These are phyloP conservation scores for Autographa gamma DNA, from an alignment of 2,888 invertebrate genomes.

Conservation along the genomic window DNA sequence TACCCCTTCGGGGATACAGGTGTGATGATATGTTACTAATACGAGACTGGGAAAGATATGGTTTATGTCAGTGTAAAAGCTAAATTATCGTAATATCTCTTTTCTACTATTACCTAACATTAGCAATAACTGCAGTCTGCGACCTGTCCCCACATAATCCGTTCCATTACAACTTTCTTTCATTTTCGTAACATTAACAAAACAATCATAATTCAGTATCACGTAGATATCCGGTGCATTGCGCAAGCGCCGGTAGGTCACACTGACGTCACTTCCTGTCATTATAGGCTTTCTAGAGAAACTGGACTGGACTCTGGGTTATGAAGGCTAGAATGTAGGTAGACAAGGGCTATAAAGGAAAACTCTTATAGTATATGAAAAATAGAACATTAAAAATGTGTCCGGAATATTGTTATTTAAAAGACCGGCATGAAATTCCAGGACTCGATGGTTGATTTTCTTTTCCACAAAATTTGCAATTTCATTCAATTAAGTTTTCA, in stretches of 20 bases:
- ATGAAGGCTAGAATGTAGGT: slow-evolving; percentile 12
- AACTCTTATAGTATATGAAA: background rate
- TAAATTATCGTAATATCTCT: background rate
- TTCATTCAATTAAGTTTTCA: too few relatives aligned
- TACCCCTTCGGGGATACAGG: too few relatives aligned
- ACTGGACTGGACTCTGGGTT: slow-evolving; percentile 27
- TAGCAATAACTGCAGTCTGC: background rate
- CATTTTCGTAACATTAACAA: slow-evolving; percentile 24
- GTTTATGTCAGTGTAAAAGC: background rate
- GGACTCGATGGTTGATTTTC: background rate
- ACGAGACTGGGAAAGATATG: background rate
- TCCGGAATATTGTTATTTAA: background rate
- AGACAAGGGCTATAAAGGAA: background rate
- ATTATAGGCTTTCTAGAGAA: slow-evolving; percentile 55
- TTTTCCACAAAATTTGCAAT: background rate
- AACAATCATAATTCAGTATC: slow-evolving; percentile 46
- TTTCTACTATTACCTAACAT: background rate
- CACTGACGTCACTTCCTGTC: slow-evolving; percentile 52
- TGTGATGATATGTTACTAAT: too few relatives aligned
- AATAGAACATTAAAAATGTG: background rate
- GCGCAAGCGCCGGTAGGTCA: slow-evolving; percentile 55
- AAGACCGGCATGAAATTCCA: background rate
- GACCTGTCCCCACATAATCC: background rate
- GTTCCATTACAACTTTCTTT: background rate
- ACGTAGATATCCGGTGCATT: slow-evolving; percentile 52